Percentiles rank a stretch among this genome's conserved stretches.
Conservation (phyloP, 2,113 vertebrate genomes). For the Cnemophilus loriae region DNA sequence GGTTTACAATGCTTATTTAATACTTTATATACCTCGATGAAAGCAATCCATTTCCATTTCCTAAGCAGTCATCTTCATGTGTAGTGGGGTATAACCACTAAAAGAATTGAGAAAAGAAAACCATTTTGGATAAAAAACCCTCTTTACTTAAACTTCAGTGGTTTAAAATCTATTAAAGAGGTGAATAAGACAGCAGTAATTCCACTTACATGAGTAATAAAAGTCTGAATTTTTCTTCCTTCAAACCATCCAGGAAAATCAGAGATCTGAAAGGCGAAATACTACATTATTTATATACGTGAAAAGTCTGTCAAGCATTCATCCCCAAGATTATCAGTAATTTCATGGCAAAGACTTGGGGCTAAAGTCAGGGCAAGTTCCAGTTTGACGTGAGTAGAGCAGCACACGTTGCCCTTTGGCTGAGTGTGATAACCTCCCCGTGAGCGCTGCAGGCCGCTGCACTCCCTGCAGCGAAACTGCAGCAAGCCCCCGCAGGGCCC, state of each 20-base stretch:
- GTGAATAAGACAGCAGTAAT: not conserved
- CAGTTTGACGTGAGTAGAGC: not conserved
- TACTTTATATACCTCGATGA: not conserved
- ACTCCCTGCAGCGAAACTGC: not conserved
- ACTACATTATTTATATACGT: not conserved
- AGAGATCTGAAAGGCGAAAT: not conserved
- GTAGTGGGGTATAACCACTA: not conserved
- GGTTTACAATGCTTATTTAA: not conserved
- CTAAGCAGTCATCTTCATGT: not conserved
- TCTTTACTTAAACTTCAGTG: not conserved
- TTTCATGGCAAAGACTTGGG: not conserved
- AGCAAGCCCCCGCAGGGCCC: fast-evolving
- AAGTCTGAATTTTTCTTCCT: not conserved
- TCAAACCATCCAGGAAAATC: not conserved
- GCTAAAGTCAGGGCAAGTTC: not conserved
- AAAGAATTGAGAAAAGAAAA: not conserved
- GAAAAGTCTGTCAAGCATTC: not conserved
- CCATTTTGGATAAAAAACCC: not conserved
- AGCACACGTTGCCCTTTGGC: not conserved
- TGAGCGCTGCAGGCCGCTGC: not conserved
- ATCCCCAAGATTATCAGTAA: not conserved
- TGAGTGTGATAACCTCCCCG: fast-evolving
- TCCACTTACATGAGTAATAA: not conserved
- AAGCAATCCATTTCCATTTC: not conserved
- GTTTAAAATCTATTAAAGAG: not conserved